Percentiles rank a stretch among this genome's conserved stretches.
Evolutionary conservation across 2,888 invertebrate genomes (phyloP).

Genomic region (Hirtodrosophila cameraria): DNA sequence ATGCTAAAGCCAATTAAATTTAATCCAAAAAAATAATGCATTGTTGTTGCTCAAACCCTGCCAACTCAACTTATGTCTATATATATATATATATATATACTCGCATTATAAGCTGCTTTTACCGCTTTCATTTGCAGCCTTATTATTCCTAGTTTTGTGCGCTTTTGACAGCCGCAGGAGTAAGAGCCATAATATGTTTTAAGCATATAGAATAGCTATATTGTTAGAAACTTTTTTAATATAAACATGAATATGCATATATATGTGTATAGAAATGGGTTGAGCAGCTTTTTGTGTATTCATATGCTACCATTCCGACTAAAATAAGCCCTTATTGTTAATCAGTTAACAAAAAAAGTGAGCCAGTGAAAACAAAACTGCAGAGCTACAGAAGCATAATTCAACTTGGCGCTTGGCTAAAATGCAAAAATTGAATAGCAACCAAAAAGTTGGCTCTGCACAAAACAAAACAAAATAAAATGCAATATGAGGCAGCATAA

Average conservation of each 20-base stretch:
- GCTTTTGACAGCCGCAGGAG: conserved; percentile 22
- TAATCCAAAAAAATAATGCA: conserved; percentile 30
- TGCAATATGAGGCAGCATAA: conserved; percentile 12
- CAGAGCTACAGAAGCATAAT: conserved; percentile 56
- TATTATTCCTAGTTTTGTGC: conserved; percentile 11
- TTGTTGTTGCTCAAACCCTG: conserved; percentile 13
- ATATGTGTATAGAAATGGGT: background rate
- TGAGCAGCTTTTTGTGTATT: too few relatives aligned
- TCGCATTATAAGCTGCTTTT: conserved; percentile 7
- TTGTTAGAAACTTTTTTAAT: conserved; percentile 78
- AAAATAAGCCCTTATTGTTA: conserved; percentile 69
- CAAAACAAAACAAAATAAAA: conserved; percentile 40
- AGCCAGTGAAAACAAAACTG: conserved; percentile 51
- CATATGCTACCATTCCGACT: conserved; percentile 3
- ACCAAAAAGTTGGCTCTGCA: conserved; percentile 59
- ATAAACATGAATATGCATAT: conserved; percentile 68
- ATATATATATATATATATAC: too few relatives aligned
- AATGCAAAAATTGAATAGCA: conserved; percentile 61
- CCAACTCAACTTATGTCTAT: conserved; percentile 10
- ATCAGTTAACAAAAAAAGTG: conserved; percentile 73
- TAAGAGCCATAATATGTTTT: conserved; percentile 52
- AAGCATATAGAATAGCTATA: conserved; percentile 70
- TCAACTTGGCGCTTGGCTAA: conserved; percentile 42
- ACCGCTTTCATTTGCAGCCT: conserved; percentile 40
- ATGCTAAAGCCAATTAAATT: conserved; percentile 52